Conservation (phyloP, 2,113 vertebrate genomes). For the Brachyhypopomus gauderio region DNA sequence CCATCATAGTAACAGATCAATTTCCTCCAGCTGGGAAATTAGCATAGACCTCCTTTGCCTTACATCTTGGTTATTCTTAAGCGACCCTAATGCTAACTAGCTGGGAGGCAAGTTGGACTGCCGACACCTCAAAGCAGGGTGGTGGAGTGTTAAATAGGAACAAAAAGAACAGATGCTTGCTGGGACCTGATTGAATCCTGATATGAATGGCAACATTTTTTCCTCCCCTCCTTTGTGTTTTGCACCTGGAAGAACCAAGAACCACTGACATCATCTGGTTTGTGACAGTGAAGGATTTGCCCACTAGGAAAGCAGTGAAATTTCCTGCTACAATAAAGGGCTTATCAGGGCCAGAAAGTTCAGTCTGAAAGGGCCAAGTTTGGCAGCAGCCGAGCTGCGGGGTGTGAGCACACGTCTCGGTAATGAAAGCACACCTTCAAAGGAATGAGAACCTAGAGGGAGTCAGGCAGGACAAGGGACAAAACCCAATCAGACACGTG, state of each 20-base stretch:
- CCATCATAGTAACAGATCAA: constrained; percentile 26
- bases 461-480: constrained; percentile 36
- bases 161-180: neutral
- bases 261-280: constrained; percentile 18
- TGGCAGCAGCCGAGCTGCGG: constrained; percentile 5
- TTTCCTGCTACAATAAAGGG: constrained; percentile 39
- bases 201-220: constrained; percentile 28
- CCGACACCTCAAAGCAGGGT: neutral
- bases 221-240: neutral
- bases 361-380: constrained; percentile 21
- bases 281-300: constrained; percentile 37
- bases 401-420: constrained; percentile 20
- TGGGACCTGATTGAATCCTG: constrained; percentile 22
- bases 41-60: constrained; percentile 3
- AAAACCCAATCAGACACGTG: constrained; percentile 20
- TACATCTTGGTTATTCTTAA: neutral
- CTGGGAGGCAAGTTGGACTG: neutral
- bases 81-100: constrained; percentile 23
- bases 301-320: constrained; percentile 47
- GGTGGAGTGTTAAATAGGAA: constrained; percentile 8
- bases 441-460: constrained; percentile 10
- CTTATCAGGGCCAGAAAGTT: constrained; percentile 19
- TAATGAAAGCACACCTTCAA: constrained; percentile 36
- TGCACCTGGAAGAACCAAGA: constrained; percentile 25
- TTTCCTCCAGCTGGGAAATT: constrained; percentile 24